Base-by-base conservation (phyloP, 2,113 vertebrate genomes). In the Myiopsitta monachus region DNA sequence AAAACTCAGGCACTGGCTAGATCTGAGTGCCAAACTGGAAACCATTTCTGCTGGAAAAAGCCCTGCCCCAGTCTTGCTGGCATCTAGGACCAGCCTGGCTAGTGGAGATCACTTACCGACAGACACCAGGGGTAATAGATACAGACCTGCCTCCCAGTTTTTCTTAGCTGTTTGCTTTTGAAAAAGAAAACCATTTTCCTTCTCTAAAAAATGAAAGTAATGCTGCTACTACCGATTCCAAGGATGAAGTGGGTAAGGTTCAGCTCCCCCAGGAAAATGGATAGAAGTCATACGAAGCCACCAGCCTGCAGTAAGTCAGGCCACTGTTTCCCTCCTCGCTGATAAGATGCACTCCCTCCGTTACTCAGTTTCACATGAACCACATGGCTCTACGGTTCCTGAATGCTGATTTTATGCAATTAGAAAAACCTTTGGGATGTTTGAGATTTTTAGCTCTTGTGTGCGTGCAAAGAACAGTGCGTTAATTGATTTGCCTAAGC, bases 401-500 rank as follows among this genome's bases (percentile, higher is more conserved):
- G 64, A 78, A 44, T 9, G 30, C 24, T 82, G 24, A 6, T 18
- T 94, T 84, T 84, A 72, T 38, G 18, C 33, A 82, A 87, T 69
- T 79, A 92, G 62, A 62, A 92, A 92, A 87, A 68, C 38, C 62
- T 89, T 64, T 80, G 57, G 47, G 52, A 67, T 62, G 23, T 31
- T 72, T 75, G 79, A n/a, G 62, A 82, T 85, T 70, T 92, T 82
- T 44, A 69, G 52, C 33, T 87, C 52, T 78, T 8, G 2, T 41
- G 22, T 27, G 39, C 38, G 15, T 28, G 17, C 43, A 63, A 41
- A 64, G 80, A 87, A 70, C 49, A 64, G 33, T 10, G 18, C 41
- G 62, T 57, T 94, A 90, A 68, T 63, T 76, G 41, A 88, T 84
- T 93, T 88, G 96, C 64, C 57, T 57, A 79, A 68, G 47, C 41